phyloP scores from a whole-genome alignment of 2,888 invertebrate genomes.

The Arge pagana region DNA sequence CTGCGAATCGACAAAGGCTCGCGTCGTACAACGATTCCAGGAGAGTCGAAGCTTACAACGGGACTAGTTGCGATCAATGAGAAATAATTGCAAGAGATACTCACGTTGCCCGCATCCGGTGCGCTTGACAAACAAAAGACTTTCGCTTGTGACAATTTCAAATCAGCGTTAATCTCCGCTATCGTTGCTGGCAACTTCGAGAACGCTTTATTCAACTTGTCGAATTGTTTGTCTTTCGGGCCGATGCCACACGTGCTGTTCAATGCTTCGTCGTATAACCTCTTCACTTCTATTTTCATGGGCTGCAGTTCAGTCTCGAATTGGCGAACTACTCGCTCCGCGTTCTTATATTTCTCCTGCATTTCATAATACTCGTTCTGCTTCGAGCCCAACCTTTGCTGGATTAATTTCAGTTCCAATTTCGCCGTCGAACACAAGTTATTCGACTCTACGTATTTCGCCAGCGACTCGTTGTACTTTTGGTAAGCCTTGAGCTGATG shows the following conservation, averaged over 20 bases:
- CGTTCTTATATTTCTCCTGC: slow-evolving; percentile 42
- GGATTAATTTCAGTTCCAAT: slow-evolving; percentile 38
- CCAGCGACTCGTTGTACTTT: slow-evolving; percentile 42
- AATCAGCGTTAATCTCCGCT: slow-evolving; percentile 62
- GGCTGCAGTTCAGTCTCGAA: slow-evolving; percentile 49
- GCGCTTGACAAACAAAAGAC: slow-evolving; percentile 68
- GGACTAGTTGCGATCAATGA: too few species aligned
- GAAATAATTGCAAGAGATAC: too few species aligned
- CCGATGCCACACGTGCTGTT: slow-evolving; percentile 62
- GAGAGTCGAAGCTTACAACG: background rate
- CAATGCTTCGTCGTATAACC: slow-evolving; percentile 63
- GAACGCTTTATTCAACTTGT: slow-evolving; percentile 44
- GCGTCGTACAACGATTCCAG: background rate
- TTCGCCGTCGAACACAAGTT: slow-evolving; percentile 40
- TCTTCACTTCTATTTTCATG: slow-evolving; percentile 59
- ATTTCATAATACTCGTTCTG: slow-evolving; percentile 51
- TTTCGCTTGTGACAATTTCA: slow-evolving; percentile 65
- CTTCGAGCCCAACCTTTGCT: slow-evolving; percentile 35
- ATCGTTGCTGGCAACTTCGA: slow-evolving; percentile 61
- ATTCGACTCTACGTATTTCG: slow-evolving; percentile 43
- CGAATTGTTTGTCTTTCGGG: slow-evolving; percentile 64
- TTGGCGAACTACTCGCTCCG: slow-evolving; percentile 48
- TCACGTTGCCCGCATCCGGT: slow-evolving; percentile 65
- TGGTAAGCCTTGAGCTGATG: slow-evolving; percentile 46
- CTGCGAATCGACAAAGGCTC: slow-evolving; percentile 52